Base-by-base conservation (phyloP, 2,113 vertebrate genomes). In the Cynoglossus semilaevis region DNA sequence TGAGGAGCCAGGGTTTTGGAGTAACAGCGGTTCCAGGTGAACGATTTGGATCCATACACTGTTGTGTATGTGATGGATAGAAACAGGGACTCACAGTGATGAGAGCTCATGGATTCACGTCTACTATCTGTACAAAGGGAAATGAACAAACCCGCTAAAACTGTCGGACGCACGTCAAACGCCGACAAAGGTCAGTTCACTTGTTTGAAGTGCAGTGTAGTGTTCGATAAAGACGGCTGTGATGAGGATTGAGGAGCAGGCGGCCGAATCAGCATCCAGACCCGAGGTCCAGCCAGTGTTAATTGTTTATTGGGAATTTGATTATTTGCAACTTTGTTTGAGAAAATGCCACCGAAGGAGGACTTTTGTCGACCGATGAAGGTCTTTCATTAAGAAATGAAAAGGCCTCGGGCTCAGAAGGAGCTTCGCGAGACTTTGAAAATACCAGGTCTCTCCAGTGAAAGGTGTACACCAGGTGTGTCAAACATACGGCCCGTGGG, bases 1-100 rank as follows among this genome's bases (percentile, higher is more conserved):
- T 19, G 35, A 48, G 62, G 64, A 65, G 76, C 71, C 62, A 66
- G 59, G 67, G 65, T 61, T 70, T 64, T 64, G 52, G 59, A 45
- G 58, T 15, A 43, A 53, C 71, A 70, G 35, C 9, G n/a, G 22
- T 29, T 29, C 6, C 2, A 50, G 46, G 43, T 48, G 57, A 16
- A 44, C 22, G 35, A 36, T 19, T n/a, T 40, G 18, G 47, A 45
- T 58, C 29, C 17, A 15, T 36, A 56, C 8, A 59, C 37, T 29
- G 6, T 29, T 29, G 3, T 29, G 6, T 29, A 29, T n/a, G n/a
- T n/a, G n/a, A n/a, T n/a, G n/a, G n/a, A 62, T 67, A 55, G 45
- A 9, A 52, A 62, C 29, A 0, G 9, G 52, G 10, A 36, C 37
- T 51, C 60, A 19, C 10, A 10, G 18, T 41, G 48, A 72, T 35